Conservation (phyloP, 2,888 invertebrate genomes). For the Neoaliturus tenellus region DNA sequence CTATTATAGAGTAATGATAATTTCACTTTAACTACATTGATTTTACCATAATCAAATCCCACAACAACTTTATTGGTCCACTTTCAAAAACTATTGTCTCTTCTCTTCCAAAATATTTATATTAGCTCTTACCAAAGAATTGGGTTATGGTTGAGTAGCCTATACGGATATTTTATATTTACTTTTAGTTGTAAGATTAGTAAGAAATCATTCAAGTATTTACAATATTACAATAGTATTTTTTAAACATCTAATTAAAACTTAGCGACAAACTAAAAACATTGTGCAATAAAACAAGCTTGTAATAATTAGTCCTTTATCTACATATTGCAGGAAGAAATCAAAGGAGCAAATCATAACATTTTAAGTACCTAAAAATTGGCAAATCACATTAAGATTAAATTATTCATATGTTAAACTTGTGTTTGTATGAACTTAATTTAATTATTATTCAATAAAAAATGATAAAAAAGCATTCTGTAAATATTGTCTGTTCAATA, state of each 20-base stretch:
- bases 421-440: neutral
- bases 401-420: neutral
- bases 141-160: slow-evolving; percentile 10
- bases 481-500: neutral
- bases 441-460: neutral
- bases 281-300: neutral
- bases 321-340: neutral
- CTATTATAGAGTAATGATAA: slow-evolving; percentile 33
- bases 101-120: slow-evolving; percentile 13
- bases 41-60: slow-evolving; percentile 34
- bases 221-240: neutral
- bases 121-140: slow-evolving; percentile 10
- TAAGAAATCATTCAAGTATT: neutral
- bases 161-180: neutral
- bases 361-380: neutral
- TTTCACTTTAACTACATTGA: neutral
- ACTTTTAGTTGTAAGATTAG: neutral
- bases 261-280: neutral
- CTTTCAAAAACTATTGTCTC: slow-evolving; percentile 43
- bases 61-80: slow-evolving; percentile 19
- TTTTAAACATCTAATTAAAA: too few relatives aligned
- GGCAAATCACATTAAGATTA: too few relatives aligned
- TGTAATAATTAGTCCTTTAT: neutral
- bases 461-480: neutral
- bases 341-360: neutral